Conservation (phyloP, 2,888 invertebrate species). For the Stenoptilia bipunctidactyla region DNA sequence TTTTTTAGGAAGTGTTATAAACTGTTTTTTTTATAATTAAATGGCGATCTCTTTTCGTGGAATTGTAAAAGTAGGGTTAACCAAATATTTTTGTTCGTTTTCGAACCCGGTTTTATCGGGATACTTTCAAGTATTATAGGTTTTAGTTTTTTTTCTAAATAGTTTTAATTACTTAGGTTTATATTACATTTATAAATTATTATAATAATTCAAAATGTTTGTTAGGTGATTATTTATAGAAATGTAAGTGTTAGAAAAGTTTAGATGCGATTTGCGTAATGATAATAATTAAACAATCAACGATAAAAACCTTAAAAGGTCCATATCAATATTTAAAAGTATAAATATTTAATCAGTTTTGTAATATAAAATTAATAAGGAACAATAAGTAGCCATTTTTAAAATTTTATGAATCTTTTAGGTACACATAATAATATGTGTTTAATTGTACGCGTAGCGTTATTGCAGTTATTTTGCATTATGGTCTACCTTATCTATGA, state of each 20-base stretch:
- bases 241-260: constrained; percentile 40
- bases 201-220: constrained; percentile 39
- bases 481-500: constrained; percentile 6
- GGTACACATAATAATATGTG: background rate
- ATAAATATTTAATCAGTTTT: constrained; percentile 57
- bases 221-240: constrained; percentile 43
- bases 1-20: constrained; percentile 47
- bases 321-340: constrained; percentile 67
- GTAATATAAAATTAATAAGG: constrained; percentile 48
- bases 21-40: constrained; percentile 34
- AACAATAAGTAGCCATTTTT: constrained; percentile 66
- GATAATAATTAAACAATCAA: constrained; percentile 38
- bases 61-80: constrained; percentile 44
- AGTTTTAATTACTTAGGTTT: constrained; percentile 15
- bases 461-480: constrained; percentile 22
- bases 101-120: constrained; percentile 62
- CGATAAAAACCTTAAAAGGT: constrained; percentile 55
- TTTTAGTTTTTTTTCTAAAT: constrained; percentile 22
- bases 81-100: constrained; percentile 49
- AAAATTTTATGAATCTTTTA: constrained; percentile 28
- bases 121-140: constrained; percentile 42
- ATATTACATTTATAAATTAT: constrained; percentile 27
- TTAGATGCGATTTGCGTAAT: constrained; percentile 37
- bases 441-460: constrained; percentile 49
- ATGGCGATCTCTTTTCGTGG: constrained; percentile 43